Conservation (phyloP, 2,113 vertebrate species). For the Anolis carolinensis region DNA sequence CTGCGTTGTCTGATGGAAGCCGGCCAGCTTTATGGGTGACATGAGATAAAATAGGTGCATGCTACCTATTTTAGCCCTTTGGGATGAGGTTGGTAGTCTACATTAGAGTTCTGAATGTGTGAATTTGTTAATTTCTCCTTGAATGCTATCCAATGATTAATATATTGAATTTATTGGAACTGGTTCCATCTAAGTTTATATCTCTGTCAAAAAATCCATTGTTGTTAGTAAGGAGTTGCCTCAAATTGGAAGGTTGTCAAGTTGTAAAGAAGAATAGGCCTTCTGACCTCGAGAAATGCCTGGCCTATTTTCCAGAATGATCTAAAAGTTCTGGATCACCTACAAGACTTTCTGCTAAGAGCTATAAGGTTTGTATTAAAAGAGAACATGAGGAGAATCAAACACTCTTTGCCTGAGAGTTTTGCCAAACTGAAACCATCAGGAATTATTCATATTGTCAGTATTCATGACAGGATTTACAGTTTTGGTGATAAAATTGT, state of each 20-base stretch:
- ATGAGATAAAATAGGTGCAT: too few species aligned
- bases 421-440: not conserved
- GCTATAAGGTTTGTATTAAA: not conserved
- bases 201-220: not conserved
- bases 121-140: too few species aligned
- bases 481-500: conserved; percentile 35
- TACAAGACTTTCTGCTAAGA: not conserved
- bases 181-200: not conserved
- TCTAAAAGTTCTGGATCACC: too few species aligned
- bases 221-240: not conserved
- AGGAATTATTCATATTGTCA: not conserved
- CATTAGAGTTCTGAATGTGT: too few species aligned
- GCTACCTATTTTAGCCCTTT: too few species aligned
- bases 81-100: too few species aligned
- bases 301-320: not conserved
- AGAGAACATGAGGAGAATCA: not conserved
- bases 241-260: not conserved
- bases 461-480: conserved; percentile 15
- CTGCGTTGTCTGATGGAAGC: too few species aligned
- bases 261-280: not conserved
- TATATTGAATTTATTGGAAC: not conserved
- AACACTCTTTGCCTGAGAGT: not conserved
- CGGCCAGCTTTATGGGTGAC: too few species aligned
- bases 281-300: not conserved
- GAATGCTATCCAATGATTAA: not conserved